phyloP scores from a whole-genome alignment of 2,888 invertebrate species.

The Leuctra nigra region DNA sequence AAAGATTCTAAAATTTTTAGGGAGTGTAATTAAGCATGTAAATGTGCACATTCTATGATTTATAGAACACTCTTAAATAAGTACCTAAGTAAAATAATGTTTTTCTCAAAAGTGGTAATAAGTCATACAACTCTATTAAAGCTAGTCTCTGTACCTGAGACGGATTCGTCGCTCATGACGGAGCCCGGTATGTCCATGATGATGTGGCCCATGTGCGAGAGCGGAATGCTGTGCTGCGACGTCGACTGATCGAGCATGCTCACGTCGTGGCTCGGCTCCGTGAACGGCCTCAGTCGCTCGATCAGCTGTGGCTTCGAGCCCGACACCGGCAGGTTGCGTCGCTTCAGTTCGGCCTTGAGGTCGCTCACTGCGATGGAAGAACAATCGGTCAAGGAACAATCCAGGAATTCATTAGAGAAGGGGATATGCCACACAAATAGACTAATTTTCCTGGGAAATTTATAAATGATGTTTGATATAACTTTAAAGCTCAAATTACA shows the following conservation, averaged over 20 bases:
- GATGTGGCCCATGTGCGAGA: conserved; percentile 42
- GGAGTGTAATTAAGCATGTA: too few species aligned
- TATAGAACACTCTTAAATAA: too few species aligned
- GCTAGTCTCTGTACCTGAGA: too few species aligned
- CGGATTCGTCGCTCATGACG: conserved; percentile 30
- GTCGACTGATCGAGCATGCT: not conserved
- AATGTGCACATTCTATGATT: too few species aligned
- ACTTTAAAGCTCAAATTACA: conserved; percentile 6
- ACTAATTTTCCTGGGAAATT: too few species aligned
- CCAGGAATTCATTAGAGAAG: too few species aligned
- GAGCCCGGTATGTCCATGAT: conserved; percentile 40
- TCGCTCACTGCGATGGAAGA: conserved; percentile 61
- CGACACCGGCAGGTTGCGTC: conserved; percentile 88
- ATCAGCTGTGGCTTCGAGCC: conserved; percentile 94
- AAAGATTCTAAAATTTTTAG: too few species aligned
- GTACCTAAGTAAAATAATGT: too few species aligned
- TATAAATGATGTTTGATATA: not conserved
- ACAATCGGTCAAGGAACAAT: too few species aligned
- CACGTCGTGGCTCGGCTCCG: conserved; percentile 15
- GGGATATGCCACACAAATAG: too few species aligned
- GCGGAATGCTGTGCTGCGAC: conserved; percentile 25
- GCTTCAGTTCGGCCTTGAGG: conserved; percentile 88
- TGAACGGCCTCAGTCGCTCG: conserved; percentile 68
- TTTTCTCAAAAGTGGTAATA: too few species aligned
- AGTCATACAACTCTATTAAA: too few species aligned